phyloP scores from a whole-genome alignment of 1,140 invertebrate species.

The Andrena cerasifolii region DNA sequence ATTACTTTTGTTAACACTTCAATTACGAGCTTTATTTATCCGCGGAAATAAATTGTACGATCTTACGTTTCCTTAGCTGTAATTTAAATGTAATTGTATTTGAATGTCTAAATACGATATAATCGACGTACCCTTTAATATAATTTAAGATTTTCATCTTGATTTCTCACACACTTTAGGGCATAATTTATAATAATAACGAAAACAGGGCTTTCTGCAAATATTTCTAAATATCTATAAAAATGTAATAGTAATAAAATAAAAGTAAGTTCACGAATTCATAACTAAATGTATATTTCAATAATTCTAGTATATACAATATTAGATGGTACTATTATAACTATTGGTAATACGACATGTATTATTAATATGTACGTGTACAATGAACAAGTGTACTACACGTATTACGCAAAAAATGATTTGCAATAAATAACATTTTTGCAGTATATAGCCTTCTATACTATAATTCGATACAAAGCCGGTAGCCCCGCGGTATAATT shows the following conservation, averaged over 20 bases:
- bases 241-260: constrained; percentile 15
- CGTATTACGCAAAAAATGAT: constrained; percentile 8
- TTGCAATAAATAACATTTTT: constrained; percentile 46
- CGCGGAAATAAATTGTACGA: constrained; percentile 1
- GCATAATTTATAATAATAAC: background rate
- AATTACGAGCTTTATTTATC: background rate
- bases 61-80: background rate
- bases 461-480: background rate
- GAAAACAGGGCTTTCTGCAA: constrained; percentile 10
- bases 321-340: constrained; percentile 15
- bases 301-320: constrained; percentile 3
- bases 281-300: constrained; percentile 28
- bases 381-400: constrained; percentile 18
- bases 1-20: background rate
- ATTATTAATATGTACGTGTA: constrained; percentile 34
- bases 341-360: constrained; percentile 23
- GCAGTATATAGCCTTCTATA: background rate
- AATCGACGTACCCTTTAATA: constrained; percentile 29
- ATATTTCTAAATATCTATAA: constrained; percentile 29
- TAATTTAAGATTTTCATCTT: constrained; percentile 18
- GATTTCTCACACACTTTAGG: background rate
- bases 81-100: background rate
- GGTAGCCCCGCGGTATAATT: too few relatives aligned
- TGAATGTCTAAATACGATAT: background rate
- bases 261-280: constrained; percentile 4